A percentile compares a stretch with the other conserved stretches of the same genome.
Conservation (phyloP, 2,797 vertebrate genomes). For the Amazonetta brasiliensis region DNA sequence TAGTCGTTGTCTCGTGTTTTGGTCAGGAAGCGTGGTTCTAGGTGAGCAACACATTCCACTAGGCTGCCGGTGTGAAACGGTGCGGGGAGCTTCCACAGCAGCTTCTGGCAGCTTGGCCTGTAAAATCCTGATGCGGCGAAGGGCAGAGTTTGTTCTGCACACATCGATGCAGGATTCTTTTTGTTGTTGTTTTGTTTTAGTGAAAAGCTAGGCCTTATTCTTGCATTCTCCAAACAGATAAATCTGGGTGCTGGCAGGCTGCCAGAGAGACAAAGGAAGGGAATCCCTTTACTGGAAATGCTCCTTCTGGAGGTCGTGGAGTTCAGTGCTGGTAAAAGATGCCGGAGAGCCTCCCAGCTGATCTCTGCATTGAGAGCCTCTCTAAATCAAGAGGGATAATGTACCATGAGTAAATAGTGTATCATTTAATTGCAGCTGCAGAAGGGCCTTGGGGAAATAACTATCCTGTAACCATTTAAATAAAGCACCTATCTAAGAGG, state of each 20-base stretch:
- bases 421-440: constrained; percentile 32
- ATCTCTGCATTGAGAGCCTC: not conserved
- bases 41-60: not conserved
- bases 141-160: not conserved
- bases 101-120: not conserved
- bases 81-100: not conserved
- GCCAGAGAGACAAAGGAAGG: not conserved
- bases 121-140: not conserved
- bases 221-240: not conserved
- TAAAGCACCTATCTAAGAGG: not conserved
- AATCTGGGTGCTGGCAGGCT: not conserved
- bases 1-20: not conserved
- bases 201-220: not conserved
- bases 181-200: not conserved
- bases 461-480: not conserved
- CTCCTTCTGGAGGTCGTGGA: not conserved
- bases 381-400: constrained; percentile 26
- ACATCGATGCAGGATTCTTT: not conserved
- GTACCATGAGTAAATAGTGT: not conserved
- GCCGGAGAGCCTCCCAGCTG: not conserved
- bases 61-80: not conserved
- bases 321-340: not conserved
- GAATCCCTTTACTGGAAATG: not conserved
- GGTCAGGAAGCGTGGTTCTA: not conserved
- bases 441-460: not conserved